These are phyloP conservation scores for Drosophila subpulchrella DNA, from an alignment of 1,140 invertebrate species.

Conservation along the genomic window DNA sequence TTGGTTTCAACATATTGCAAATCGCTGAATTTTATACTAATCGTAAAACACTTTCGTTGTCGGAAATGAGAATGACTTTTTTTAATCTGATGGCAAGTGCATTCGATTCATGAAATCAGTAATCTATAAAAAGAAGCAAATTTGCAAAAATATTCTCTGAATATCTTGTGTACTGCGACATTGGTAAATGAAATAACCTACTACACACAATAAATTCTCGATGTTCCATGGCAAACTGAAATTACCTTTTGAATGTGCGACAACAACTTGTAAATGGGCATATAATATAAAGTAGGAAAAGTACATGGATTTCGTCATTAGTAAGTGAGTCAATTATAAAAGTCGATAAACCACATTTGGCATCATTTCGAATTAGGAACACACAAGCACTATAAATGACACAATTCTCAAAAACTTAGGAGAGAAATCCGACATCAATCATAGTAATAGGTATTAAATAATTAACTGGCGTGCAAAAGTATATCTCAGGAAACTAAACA, in stretches of 20 bases:
- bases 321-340: conserved; percentile 1
- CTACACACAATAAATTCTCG: conserved; percentile 3
- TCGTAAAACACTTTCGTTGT: conserved; percentile 25
- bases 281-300: background rate
- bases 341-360: background rate
- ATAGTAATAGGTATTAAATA: background rate
- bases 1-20: conserved; percentile 13
- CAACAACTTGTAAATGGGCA: background rate
- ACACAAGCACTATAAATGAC: background rate
- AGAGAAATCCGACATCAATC: no score
- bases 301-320: background rate
- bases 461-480: background rate
- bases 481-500: background rate
- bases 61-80: conserved; percentile 11
- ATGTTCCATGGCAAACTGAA: conserved; percentile 3
- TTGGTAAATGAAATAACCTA: conserved; percentile 2
- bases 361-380: background rate
- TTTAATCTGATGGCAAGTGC: conserved; percentile 12
- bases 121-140: conserved; percentile 15
- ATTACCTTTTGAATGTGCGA: background rate
- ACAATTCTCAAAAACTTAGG: no score
- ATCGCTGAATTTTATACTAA: conserved; percentile 30
- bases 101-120: conserved; percentile 16
- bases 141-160: background rate
- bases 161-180: background rate